phyloP scores from a whole-genome alignment of 2,113 vertebrate species.

The Trogon surrucura region DNA sequence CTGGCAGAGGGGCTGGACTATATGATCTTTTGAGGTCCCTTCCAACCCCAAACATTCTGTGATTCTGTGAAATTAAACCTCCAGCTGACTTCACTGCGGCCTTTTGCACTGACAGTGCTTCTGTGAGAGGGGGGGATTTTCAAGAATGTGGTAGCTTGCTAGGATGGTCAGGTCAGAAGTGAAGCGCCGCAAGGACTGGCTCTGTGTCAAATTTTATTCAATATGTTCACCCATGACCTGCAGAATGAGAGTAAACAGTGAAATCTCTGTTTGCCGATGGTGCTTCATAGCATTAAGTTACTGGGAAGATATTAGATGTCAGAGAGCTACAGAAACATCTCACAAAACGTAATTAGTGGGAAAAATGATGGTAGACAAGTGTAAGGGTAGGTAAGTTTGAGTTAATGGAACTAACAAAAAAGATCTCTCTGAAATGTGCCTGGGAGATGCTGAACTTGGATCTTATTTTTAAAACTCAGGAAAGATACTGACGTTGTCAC shows the following conservation, averaged over 20 bases:
- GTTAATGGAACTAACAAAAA: not conserved
- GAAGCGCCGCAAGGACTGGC: not conserved
- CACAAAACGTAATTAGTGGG: not conserved
- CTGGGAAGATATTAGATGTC: not conserved
- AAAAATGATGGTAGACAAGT: not conserved
- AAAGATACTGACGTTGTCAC: not conserved
- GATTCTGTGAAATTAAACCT: not conserved
- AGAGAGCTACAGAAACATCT: not conserved
- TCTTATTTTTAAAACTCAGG: not conserved
- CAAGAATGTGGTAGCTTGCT: not conserved
- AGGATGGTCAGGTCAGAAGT: not conserved
- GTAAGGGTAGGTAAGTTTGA: not conserved
- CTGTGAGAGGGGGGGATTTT: not conserved
- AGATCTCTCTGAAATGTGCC: not conserved
- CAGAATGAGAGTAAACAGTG: not conserved
- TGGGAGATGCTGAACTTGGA: not conserved
- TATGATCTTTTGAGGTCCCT: too few relatives aligned
- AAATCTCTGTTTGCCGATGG: not conserved
- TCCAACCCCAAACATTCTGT: too few relatives aligned
- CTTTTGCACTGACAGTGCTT: not conserved
- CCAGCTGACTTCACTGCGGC: not conserved
- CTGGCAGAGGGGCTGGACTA: too few relatives aligned
- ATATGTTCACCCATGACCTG: not conserved
- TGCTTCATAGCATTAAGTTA: not conserved
- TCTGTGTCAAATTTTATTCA: not conserved